Base-by-base conservation (phyloP, 2,888 invertebrate genomes). In the Drosophila yooni region DNA sequence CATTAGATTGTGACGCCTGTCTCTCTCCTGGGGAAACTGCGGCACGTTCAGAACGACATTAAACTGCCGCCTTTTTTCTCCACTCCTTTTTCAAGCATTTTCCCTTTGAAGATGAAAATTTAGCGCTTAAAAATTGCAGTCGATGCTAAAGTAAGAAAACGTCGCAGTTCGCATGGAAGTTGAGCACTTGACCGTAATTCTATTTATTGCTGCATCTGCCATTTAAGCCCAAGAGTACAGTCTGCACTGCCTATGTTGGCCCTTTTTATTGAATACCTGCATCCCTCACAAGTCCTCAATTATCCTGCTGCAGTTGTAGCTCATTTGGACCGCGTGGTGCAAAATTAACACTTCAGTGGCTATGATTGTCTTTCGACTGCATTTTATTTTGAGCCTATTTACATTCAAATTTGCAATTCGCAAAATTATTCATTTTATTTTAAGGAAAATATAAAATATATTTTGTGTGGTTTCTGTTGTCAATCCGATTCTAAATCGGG, bases 181-280 rank as follows among this genome's bases (percentile, higher is more conserved):
- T 85, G 88, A 77, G 83, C 74, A 75, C 88, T 85, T 88, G 85
- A 88, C 83, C 83, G 83, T 83, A 85, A 85, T 85, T 85, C 83
- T 85, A 88, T 88, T 88, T 85, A 85, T 81, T 79, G 88, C 88
- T 73, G 86, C 77, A 85, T 71, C 85, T 68, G 81, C 88, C 76
- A 79, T 83, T 25, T 80, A 77, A 71, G 80, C 70, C 15, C 46
- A 46, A 1, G 58, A 56, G 61, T 69, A 70, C 67, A 65, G 70
- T 59, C 64, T 43, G 53, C 33, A 50, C 57, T 67, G 63, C 53
- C 66, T 66, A 70, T 58, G n/a, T 5, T 27, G 34, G 46, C 15
- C 18, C 11, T 59, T 38, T n/a, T 29, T 10, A 21, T 21, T 57
- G 5, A 13, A n/a, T 15, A 40, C 13, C 25, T 29, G 18, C 13